These are phyloP conservation scores for Elanus axillaris DNA, from an alignment of 2,113 vertebrate species.

Conservation along the genomic window DNA sequence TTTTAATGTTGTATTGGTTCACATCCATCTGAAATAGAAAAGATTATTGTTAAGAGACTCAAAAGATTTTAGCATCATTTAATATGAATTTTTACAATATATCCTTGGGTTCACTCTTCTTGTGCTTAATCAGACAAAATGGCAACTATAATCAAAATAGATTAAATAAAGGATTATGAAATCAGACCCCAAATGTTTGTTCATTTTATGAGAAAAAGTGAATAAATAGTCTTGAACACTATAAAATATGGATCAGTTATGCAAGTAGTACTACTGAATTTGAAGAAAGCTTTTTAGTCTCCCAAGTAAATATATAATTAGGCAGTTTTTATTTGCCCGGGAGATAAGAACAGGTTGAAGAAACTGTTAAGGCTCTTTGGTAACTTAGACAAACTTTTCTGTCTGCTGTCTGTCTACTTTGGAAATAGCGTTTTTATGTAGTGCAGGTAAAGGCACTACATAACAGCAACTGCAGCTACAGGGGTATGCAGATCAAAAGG, in stretches of 20 bases:
- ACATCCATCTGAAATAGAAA: neutral
- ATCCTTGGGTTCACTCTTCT: neutral
- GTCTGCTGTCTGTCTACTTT: neutral
- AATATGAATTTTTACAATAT: neutral
- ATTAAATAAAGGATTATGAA: neutral
- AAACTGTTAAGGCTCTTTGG: neutral
- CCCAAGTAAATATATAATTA: neutral
- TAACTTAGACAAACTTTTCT: neutral
- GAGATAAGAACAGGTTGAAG: constrained; percentile 1
- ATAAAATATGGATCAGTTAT: neutral
- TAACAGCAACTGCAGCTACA: neutral
- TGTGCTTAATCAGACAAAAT: neutral
- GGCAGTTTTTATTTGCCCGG: neutral
- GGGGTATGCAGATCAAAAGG: neutral
- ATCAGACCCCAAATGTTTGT: neutral
- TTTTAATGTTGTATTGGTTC: neutral
- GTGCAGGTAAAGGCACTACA: neutral
- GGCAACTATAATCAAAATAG: neutral
- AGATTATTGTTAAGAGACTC: neutral
- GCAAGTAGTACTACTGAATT: neutral
- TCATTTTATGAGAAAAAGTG: neutral
- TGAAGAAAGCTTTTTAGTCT: neutral
- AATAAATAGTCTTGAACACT: neutral
- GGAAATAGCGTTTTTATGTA: neutral
- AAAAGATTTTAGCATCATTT: neutral